phyloP scores from a whole-genome alignment of 2,797 vertebrate genomes.

The Mionectes olivaceus region DNA sequence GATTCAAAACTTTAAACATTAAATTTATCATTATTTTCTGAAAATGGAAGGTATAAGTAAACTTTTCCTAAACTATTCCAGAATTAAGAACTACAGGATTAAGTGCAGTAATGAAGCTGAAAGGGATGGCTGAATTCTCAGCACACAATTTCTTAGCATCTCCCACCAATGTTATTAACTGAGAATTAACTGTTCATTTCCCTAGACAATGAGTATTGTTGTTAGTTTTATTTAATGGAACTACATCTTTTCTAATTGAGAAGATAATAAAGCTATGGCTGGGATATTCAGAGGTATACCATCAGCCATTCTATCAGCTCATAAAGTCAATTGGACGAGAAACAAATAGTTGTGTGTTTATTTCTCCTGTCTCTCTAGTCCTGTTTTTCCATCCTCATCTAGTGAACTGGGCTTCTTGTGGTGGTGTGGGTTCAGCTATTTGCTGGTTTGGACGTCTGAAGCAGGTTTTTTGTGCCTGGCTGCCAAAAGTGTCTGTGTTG shows the following conservation, averaged over 20 bases:
- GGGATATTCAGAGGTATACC: not conserved
- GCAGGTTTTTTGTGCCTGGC: not conserved
- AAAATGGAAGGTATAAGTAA: not conserved
- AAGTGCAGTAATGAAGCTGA: not conserved
- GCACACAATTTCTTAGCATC: not conserved
- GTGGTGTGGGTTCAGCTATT: not conserved
- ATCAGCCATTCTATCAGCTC: not conserved
- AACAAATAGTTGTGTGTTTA: not conserved
- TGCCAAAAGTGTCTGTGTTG: not conserved
- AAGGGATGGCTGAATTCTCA: not conserved
- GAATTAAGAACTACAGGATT: not conserved
- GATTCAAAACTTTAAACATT: not conserved
- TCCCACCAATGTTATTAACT: not conserved
- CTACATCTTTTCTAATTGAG: not conserved
- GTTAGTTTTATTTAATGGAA: not conserved
- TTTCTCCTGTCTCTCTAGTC: not conserved
- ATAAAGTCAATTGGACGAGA: not conserved
- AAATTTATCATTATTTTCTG: not conserved
- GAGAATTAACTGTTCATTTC: conserved; percentile 3
- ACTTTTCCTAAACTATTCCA: not conserved
- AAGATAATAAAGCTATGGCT: not conserved
- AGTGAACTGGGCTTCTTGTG: not conserved
- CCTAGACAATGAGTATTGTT: not conserved
- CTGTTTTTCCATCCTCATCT: not conserved
- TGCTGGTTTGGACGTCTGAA: not conserved